Conservation (phyloP, 2,113 vertebrate genomes). For the Solea solea region DNA sequence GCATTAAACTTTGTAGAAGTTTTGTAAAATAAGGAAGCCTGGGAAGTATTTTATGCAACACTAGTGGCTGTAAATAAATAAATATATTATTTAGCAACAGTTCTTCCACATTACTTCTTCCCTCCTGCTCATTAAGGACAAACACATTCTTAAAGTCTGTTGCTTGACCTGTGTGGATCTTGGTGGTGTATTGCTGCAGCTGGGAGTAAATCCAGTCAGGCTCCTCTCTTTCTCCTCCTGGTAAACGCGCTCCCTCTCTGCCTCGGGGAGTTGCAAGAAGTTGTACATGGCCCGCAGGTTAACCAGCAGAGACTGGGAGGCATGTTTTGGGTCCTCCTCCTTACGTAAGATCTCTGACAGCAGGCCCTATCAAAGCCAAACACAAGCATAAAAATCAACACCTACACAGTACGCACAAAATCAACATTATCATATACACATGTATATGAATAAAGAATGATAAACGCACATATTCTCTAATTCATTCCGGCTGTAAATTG, state of each 20-base stretch:
- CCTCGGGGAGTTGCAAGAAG: slow-evolving; percentile 96
- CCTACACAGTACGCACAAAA: background rate
- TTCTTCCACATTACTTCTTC: no score
- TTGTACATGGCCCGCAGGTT: slow-evolving; percentile 98
- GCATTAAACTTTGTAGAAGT: no score
- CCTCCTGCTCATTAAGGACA: no score
- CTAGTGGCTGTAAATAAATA: no score
- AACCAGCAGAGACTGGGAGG: slow-evolving; percentile 97
- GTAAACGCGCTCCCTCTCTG: slow-evolving; percentile 95
- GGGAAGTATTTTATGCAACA: no score
- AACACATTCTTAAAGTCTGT: background rate
- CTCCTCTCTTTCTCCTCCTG: slow-evolving; percentile 98
- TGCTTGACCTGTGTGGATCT: slow-evolving; percentile 89
- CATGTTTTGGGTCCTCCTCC: slow-evolving; percentile 97
- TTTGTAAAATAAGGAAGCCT: no score
- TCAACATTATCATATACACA: no score
- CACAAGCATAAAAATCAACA: background rate
- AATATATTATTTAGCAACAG: no score
- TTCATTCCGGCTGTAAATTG: background rate
- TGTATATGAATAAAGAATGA: background rate
- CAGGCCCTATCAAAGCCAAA: slow-evolving; percentile 84
- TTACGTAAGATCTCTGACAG: slow-evolving; percentile 98
- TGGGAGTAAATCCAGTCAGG: slow-evolving; percentile 90
- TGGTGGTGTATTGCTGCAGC: slow-evolving; percentile 91
- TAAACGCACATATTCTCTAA: background rate